These are phyloP conservation scores for Euclidia mi DNA, from an alignment of 2,888 invertebrate species.

Conservation along the genomic window DNA sequence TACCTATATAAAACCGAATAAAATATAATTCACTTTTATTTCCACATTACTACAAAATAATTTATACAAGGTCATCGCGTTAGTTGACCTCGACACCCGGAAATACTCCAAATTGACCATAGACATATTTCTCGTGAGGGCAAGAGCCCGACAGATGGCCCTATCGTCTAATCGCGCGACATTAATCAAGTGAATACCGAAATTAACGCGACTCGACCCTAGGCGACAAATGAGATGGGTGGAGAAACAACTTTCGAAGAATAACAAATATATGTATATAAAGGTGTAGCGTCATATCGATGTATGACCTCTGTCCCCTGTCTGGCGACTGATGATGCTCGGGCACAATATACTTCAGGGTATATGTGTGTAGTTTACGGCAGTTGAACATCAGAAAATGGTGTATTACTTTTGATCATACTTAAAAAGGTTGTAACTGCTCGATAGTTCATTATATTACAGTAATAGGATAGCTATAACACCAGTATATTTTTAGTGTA, in stretches of 20 bases:
- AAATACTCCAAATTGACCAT: slow-evolving; percentile 19
- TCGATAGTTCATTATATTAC: no score
- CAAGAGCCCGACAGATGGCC: slow-evolving; percentile 30
- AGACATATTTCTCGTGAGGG: slow-evolving; percentile 21
- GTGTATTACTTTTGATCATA: no score
- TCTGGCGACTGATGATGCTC: slow-evolving; percentile 28
- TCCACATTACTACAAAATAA: background rate
- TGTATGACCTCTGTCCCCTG: slow-evolving; percentile 57
- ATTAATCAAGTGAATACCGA: slow-evolving; percentile 41
- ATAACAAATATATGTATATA: slow-evolving; percentile 11
- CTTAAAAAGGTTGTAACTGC: no score
- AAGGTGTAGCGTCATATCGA: slow-evolving; percentile 24
- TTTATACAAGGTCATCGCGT: background rate
- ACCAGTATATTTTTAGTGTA: no score
- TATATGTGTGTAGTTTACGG: slow-evolving; percentile 26
- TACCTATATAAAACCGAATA: background rate
- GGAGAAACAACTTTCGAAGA: slow-evolving; percentile 74
- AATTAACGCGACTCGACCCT: slow-evolving; percentile 57
- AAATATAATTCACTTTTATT: background rate
- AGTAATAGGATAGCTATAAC: no score
- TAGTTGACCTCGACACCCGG: slow-evolving; percentile 6
- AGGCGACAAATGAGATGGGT: slow-evolving; percentile 60
- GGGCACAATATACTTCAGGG: slow-evolving; percentile 24
- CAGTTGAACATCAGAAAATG: background rate
- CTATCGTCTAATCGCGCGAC: slow-evolving; percentile 25